Base-by-base conservation (phyloP, 2,888 invertebrate species). In the Philaethria dido region DNA sequence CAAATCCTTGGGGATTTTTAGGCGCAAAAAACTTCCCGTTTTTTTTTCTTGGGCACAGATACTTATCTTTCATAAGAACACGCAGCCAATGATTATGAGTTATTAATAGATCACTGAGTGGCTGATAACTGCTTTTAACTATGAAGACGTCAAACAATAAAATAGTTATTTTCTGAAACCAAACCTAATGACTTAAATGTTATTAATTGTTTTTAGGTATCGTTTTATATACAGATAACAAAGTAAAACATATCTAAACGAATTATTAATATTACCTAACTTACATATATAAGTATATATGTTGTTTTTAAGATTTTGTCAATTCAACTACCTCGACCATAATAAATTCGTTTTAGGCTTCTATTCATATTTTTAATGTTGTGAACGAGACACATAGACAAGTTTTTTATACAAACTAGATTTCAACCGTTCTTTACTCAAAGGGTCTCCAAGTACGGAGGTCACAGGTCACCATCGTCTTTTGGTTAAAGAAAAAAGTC, bases 381-480 rank as follows among this genome's bases (percentile, higher is more conserved):
- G 33, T 59, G 72, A 78, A 73, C 75, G 72, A 71, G 66, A 72
- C 68, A 79, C 78, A 83, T 73, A 83, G 86, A 86, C 89, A 88
- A 78, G 84, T 86, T 89, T 91, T 90, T 89, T 89, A 80, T 81
- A 81, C 77, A 89, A 92, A 90, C 91, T 86, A 89, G 90, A 88
- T 71, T 87, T 78, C 78, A 84, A 86, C 85, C 85, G 84, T 86
- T 85, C 76, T 69, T 72, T 73, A 68, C 73, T 80, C 85, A 86
- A 88, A 86, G 86, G 87, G 86, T 77, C 84, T 78, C 74, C 71
- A 74, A 76, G 72, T 70, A 73, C 64, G 67, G 77, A 83, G 92
- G 91, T 90, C 90, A 85, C 66, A 81, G 92, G 89, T 90, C 89
- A 89, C 83, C 80, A 84, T 83, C 89, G 89, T 90, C 88, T 87